Evolutionary conservation across 2,797 vertebrate genomes (phyloP), one percentile per base, ranked within the genome.

Genomic region (Lacerta agilis): DNA sequence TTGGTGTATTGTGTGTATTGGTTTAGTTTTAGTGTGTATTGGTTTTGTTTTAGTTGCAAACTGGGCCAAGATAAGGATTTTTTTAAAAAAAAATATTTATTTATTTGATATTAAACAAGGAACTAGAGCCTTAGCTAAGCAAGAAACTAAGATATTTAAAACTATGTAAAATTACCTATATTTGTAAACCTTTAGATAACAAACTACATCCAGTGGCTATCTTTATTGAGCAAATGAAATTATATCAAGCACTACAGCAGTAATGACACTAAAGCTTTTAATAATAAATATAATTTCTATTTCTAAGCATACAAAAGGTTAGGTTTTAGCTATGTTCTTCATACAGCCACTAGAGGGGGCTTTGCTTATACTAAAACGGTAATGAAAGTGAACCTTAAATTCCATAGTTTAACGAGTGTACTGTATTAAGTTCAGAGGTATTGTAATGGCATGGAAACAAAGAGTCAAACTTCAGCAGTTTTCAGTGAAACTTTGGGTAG

Each of bases 291-390:
- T 15, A n/a, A 82, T 45, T 18, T 67, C 11, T 27, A 11, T 82
- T 41, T 67, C 27, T 71, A 11, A 64, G 9, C n/a, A 8, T 23
- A 18, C 36, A 20, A 41, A 64, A 6, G 20, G 1, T 66, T 77
- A 43, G 17, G 13, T 86, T 15, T 45, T 69, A 15, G 3, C 41
- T 55, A 43, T 71, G 5, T 17, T 10, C 89, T 72, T 71, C 75
- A 58, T 67, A 85, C 7, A 81, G 3, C 27, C 18, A 18, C 6
- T 64, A 55, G 43, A 41, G 89, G 86, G 5, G 92, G 2, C 1
- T 2, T 85, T 90, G 15, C 81, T 77, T 85, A 64, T 27, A 89
- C 89, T 41, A 7, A 61, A 77, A 90, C 0, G 3, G 33, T 73
- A 87, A 79, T 79, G 9, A 29, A 71, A 92, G 1, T 66, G 17